These are phyloP conservation scores for Enoplosus armatus DNA, from an alignment of 2,797 vertebrate genomes.

Conservation along the genomic window DNA sequence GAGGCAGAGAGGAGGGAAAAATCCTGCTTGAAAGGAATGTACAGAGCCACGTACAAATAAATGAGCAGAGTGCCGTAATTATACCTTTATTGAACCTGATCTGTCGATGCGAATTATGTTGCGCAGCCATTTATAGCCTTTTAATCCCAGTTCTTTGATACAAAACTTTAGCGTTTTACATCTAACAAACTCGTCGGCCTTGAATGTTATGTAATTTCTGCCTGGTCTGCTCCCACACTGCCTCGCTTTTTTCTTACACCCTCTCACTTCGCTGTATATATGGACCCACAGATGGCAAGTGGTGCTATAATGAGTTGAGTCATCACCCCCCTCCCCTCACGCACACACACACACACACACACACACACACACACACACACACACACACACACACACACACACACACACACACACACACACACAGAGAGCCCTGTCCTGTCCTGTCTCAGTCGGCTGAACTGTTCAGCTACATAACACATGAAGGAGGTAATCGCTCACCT, in stretches of 20 bases:
- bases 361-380: background rate
- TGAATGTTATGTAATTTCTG: slow-evolving; percentile 63
- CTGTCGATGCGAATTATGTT: slow-evolving; percentile 5
- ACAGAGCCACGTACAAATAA: slow-evolving; percentile 38
- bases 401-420: background rate
- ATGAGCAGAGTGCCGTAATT: slow-evolving; percentile 40
- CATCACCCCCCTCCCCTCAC: slow-evolving; percentile 12
- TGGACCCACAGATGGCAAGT: slow-evolving; percentile 69
- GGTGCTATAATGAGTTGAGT: slow-evolving; percentile 67
- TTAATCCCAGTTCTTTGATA: slow-evolving; percentile 9
- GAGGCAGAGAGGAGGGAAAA: slow-evolving; percentile 41
- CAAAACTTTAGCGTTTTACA: slow-evolving; percentile 32
- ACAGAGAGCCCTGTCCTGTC: slow-evolving; percentile 34
- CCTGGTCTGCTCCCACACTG: slow-evolving; percentile 62
- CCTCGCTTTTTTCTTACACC: slow-evolving; percentile 58
- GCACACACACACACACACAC: background rate
- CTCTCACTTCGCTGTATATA: slow-evolving; percentile 60
- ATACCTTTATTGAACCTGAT: slow-evolving; percentile 43
- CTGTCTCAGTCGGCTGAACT: slow-evolving; percentile 39
- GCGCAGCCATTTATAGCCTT: slow-evolving; percentile 9
- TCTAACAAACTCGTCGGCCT: slow-evolving; percentile 42
- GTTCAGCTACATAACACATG: slow-evolving; percentile 26
- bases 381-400: background rate
- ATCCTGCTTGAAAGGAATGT: slow-evolving; percentile 56
- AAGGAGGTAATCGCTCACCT: slow-evolving; percentile 36